These are phyloP conservation scores for Cyanoramphus novaezelandiae DNA, from an alignment of 2,113 vertebrate genomes.

Conservation along the genomic window DNA sequence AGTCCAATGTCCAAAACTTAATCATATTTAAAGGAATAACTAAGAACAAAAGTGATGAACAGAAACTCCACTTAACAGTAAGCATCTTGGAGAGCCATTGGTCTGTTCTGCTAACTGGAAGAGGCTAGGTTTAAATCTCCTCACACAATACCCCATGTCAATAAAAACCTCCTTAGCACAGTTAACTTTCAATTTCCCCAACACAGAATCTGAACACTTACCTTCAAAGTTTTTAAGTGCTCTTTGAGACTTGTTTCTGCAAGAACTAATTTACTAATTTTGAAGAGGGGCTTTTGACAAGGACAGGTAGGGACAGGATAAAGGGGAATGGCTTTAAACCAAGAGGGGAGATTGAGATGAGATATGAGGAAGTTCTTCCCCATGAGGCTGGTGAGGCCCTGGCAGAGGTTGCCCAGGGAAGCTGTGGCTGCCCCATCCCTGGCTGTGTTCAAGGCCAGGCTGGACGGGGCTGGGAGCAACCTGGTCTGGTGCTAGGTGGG, in stretches of 20 bases:
- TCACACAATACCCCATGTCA: neutral
- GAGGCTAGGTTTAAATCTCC: neutral
- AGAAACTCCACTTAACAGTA: neutral
- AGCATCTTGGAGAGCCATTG: neutral
- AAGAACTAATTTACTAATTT: neutral
- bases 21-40: neutral
- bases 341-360: neutral
- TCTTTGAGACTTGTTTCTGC: neutral
- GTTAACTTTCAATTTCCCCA: neutral
- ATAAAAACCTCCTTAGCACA: neutral
- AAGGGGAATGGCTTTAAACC: neutral
- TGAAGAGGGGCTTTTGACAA: neutral
- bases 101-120: neutral
- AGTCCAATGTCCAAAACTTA: neutral
- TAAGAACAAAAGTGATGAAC: neutral
- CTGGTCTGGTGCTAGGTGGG: neutral
- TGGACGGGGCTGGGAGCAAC: neutral
- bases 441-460: neutral
- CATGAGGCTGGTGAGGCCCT: neutral
- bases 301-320: neutral
- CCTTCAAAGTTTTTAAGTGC: neutral
- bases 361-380: neutral
- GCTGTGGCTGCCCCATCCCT: neutral
- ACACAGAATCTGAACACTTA: neutral
- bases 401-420: neutral